Conservation (phyloP, 1,140 invertebrate species). For the Lineus longissimus region DNA sequence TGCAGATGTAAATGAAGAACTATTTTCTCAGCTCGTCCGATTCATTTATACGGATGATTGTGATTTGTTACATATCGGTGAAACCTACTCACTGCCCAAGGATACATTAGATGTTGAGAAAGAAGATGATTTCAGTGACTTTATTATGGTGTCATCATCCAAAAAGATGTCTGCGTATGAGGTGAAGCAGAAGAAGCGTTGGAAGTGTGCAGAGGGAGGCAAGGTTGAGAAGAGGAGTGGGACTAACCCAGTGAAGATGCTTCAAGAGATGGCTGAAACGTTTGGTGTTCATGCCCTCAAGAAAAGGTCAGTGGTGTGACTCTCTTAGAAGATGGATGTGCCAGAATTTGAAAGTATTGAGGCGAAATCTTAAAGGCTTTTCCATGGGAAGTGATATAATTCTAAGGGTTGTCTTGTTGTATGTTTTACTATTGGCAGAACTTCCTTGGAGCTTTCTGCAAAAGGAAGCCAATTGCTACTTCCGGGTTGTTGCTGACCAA, state of each 20-base stretch:
- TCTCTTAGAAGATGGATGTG: too few relatives aligned
- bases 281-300: constrained; percentile 46
- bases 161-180: constrained; percentile 57
- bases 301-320: constrained; percentile 37
- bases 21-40: constrained; percentile 64
- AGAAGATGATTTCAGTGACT: too few relatives aligned
- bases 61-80: constrained; percentile 59
- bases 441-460: too few relatives aligned
- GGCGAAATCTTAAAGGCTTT: too few relatives aligned
- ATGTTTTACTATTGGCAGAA: too few relatives aligned
- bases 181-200: constrained; percentile 49
- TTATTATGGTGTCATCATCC: too few relatives aligned
- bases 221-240: constrained; percentile 15
- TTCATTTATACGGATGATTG: constrained; percentile 68
- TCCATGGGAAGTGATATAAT: too few relatives aligned
- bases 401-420: too few relatives aligned
- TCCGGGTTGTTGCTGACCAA: too few relatives aligned
- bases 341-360: too few relatives aligned
- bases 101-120: too few relatives aligned
- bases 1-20: constrained; percentile 45
- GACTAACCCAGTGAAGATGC: constrained; percentile 56
- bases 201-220: constrained; percentile 19
- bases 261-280: constrained; percentile 60
- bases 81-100: constrained; percentile 24
- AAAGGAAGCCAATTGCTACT: too few relatives aligned